phyloP scores from a whole-genome alignment of 2,888 invertebrate species.

The Erebia palarica region DNA sequence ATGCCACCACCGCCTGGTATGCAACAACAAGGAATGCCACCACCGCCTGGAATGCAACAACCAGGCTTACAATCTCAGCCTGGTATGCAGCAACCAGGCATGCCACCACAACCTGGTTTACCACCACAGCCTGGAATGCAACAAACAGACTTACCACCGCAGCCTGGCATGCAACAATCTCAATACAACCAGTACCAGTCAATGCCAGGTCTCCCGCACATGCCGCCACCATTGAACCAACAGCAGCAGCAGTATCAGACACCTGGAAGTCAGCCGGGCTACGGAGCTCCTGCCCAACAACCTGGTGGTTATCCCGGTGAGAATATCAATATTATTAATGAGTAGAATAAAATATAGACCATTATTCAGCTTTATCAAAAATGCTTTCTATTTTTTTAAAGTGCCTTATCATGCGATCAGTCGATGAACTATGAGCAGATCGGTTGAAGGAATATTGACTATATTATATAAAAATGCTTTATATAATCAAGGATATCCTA shows the following conservation, averaged over 20 bases:
- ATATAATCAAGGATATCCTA: too few species aligned
- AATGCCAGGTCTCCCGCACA: conserved; percentile 38
- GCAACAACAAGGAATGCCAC: not conserved
- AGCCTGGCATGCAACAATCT: conserved; percentile 32
- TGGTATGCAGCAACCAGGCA: not conserved
- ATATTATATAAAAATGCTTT: too few species aligned
- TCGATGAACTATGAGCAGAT: too few species aligned
- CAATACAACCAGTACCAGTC: conserved; percentile 20
- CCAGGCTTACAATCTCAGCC: not conserved
- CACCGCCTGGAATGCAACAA: not conserved
- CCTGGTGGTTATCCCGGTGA: conserved; percentile 55
- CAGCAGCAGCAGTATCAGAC: conserved; percentile 62
- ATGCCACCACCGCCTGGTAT: not conserved
- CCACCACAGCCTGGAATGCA: not conserved
- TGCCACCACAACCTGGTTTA: not conserved
- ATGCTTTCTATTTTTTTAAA: too few species aligned
- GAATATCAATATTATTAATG: conserved; percentile 26
- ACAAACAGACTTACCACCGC: not conserved
- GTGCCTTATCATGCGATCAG: too few species aligned
- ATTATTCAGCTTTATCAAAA: too few species aligned
- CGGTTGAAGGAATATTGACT: too few species aligned
- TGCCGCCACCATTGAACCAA: conserved; percentile 63
- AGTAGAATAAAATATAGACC: too few species aligned
- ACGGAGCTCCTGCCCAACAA: conserved; percentile 50
- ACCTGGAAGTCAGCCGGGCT: conserved; percentile 54